phyloP scores from a whole-genome alignment of 2,888 invertebrate species.

The Hypercompe scribonia region DNA sequence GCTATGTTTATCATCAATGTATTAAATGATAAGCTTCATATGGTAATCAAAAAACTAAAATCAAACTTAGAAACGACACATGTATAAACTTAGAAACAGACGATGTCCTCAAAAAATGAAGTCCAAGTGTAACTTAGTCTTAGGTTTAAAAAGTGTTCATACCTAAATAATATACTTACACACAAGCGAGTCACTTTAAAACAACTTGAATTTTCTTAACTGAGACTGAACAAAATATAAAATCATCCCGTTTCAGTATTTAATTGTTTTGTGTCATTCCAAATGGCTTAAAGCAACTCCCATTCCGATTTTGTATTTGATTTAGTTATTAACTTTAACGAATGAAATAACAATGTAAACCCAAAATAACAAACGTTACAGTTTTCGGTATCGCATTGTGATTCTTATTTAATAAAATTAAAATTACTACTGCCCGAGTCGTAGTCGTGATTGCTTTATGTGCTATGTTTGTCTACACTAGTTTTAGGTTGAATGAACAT shows the following conservation, averaged over 20 bases:
- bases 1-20: background rate
- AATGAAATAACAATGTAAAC: background rate
- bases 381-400: background rate
- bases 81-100: background rate
- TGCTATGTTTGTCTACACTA: slow-evolving; percentile 25
- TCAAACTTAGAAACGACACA: background rate
- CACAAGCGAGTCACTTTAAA: background rate
- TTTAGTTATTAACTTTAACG: background rate
- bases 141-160: background rate
- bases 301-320: background rate
- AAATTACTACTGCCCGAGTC: slow-evolving; percentile 58
- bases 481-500: slow-evolving; percentile 17
- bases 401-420: slow-evolving; percentile 14
- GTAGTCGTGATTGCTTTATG: slow-evolving; percentile 60
- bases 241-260: background rate
- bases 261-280: background rate
- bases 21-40: background rate
- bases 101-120: background rate
- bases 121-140: background rate
- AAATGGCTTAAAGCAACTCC: background rate
- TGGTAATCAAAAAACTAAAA: background rate
- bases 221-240: background rate
- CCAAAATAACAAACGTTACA: background rate
- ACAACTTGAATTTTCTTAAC: background rate
- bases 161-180: background rate